Base-by-base conservation (phyloP, 37 sponge, comb jelly and placozoan species). In the Aplysina aerophoba region DNA sequence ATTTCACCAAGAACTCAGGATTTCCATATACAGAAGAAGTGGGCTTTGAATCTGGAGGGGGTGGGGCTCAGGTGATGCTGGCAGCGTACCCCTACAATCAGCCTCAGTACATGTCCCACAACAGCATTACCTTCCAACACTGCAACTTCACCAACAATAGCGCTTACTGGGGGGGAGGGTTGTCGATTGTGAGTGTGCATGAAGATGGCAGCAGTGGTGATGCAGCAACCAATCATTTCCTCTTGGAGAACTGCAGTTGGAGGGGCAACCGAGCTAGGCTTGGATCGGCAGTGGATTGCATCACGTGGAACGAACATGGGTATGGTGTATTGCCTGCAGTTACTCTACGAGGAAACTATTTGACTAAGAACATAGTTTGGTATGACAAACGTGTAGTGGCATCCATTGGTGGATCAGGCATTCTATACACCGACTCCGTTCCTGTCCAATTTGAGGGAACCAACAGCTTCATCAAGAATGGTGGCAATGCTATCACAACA, bases 271-370 rank as follows among this genome's bases (percentile, higher is more conserved):
- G 78, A 41, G 78, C 78, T 36, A 36, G 78, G 3, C 54, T 75
- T 17, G 78, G 78, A n/a, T 75, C 78, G 41, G 78, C 78, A 41
- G 50, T 75, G 50, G 78, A 75, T 44, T 40, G 54, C 25, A 44
- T 75, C 22, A 40, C 44, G 20, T 75, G 78, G 78, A 75, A 40
- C 15, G 71, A 69, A n/a, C 20, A 14, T 53, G 44, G 40, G 3
- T 40, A 0, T 41, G 53, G 78, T 14, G n/a, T 21, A 36, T 24
- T 75, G 24, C 54, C 78, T 15, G 16, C 1, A 40, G 78, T 75
- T 22, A 19, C 31, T 5, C 11, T 75, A 24, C 22, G 54, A 11
- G 54, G 12, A 20, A 53, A 50, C 78, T 41, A 17, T 1, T 75
- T 75, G 4, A 17, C n/a, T 1, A 50, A 50, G 12, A 75, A 75